Base-by-base conservation (phyloP, 2,113 vertebrate genomes). In the Syngnathoides biaculeatus region DNA sequence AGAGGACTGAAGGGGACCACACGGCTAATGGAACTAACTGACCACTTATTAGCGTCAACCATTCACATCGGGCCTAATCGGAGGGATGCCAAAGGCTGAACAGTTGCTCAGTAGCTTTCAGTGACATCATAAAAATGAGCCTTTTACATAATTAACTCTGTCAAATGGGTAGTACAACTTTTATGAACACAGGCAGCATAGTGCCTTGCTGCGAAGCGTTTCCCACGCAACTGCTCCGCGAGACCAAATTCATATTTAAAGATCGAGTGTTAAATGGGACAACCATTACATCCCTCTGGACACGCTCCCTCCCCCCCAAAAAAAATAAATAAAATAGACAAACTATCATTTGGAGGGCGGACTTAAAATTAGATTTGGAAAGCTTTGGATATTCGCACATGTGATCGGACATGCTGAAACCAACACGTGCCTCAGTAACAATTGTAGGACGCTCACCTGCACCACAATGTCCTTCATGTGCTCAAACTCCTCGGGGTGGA, bases 401-500 rank as follows among this genome's bases (percentile, higher is more conserved):
- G 19, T 39, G 59, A 42, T 43, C n/a, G 22, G 19, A 13, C 38
- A 38, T 6, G 11, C 58, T 35, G 55, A 26, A 62, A 24, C 9
- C 53, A 6, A 12, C 22, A 26, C 53, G 24, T 14, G 53, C 4
- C 22, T 55, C 24, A 27, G 4, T 55, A 55, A 55, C 22, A 8
- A 56, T 15, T 20, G 38, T 20, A 62, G 20, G 38, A 20, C 4
- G 72, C 96, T 95, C 91, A 99, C 97, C 88, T 94, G 86, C 83
- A 98, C 92, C 66, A 98, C 97, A 2, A 95, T 96, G 73, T 94
- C 95, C 81, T 92, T 98, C 97, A 99, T 99, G 65, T 97, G 96
- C 48, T 97, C 96, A 79, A 98, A 98, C 85, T 99, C 97, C 82
- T 99, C 97, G 0, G 96, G 97, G 79, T 99, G 96, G 68, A 99